Percentiles rank a stretch among this genome's conserved stretches.
These are phyloP conservation scores for Ceyx cyanopectus DNA, from an alignment of 2,113 vertebrate genomes.

Conservation along the genomic window DNA sequence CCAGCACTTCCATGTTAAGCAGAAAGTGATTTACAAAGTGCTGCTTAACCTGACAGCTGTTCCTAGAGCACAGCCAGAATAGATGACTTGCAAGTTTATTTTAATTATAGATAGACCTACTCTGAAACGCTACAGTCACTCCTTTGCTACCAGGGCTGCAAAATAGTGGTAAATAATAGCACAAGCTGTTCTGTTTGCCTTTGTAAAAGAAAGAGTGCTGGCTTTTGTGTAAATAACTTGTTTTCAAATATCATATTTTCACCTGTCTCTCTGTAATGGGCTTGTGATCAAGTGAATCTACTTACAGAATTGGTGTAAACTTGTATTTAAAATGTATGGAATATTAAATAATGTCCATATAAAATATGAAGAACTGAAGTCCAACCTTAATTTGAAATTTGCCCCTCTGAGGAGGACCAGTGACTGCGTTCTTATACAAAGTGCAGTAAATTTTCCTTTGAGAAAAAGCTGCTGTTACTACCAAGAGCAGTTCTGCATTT, in stretches of 20 bases:
- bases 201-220: background rate
- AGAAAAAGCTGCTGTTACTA: background rate
- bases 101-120: conserved; percentile 24
- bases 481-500: background rate
- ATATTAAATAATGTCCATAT: background rate
- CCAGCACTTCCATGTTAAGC: conserved; percentile 21
- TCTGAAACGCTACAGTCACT: background rate
- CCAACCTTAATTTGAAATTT: background rate
- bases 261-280: background rate
- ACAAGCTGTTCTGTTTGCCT: background rate
- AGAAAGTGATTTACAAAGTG: conserved; percentile 64
- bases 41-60: conserved; percentile 56
- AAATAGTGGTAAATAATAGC: background rate
- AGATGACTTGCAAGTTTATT: conserved; percentile 39
- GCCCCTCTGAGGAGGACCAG: background rate
- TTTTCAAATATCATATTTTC: background rate
- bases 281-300: background rate
- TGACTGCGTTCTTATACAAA: background rate
- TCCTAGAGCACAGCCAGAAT: conserved; percentile 54
- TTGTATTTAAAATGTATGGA: background rate
- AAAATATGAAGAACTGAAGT: background rate
- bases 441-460: background rate
- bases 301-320: background rate
- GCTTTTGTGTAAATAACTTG: background rate
- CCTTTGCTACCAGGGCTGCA: background rate